phyloP scores from a whole-genome alignment of 2,113 vertebrate genomes.

The Cervus canadensis region DNA sequence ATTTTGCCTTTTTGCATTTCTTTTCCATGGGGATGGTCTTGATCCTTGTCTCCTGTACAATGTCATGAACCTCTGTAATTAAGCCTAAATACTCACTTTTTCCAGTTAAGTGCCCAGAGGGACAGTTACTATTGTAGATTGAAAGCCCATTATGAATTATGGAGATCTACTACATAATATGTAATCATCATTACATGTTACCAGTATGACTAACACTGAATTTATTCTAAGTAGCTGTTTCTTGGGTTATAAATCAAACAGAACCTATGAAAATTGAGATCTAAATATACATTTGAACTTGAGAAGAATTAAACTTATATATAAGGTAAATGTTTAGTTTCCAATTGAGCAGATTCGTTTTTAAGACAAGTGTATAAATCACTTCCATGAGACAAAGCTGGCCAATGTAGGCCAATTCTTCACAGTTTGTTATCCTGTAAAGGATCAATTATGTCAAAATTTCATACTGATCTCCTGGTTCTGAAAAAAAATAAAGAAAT shows the following conservation, averaged over 20 bases:
- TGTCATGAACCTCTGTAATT: neutral
- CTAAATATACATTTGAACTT: neutral
- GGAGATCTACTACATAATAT: neutral
- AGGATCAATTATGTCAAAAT: neutral
- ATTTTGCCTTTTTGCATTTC: too few relatives aligned
- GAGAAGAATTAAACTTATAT: neutral
- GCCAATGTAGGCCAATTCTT: neutral
- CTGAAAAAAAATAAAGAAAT: neutral
- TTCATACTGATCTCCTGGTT: neutral
- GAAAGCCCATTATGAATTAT: neutral
- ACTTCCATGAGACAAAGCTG: neutral
- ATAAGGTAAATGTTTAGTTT: neutral
- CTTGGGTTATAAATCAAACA: neutral
- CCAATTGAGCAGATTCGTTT: neutral
- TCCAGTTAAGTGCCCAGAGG: neutral
- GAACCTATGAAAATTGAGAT: neutral
- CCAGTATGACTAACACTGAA: neutral
- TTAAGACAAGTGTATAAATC: neutral
- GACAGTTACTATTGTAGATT: neutral
- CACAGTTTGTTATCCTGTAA: neutral
- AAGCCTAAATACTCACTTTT: neutral
- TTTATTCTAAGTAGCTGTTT: neutral
- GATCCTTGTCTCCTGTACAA: too few relatives aligned
- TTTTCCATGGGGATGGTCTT: too few relatives aligned
- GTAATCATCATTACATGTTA: neutral